Evolutionary conservation across 2,797 vertebrate genomes (phyloP).

Genomic region (Macropodus opercularis): DNA sequence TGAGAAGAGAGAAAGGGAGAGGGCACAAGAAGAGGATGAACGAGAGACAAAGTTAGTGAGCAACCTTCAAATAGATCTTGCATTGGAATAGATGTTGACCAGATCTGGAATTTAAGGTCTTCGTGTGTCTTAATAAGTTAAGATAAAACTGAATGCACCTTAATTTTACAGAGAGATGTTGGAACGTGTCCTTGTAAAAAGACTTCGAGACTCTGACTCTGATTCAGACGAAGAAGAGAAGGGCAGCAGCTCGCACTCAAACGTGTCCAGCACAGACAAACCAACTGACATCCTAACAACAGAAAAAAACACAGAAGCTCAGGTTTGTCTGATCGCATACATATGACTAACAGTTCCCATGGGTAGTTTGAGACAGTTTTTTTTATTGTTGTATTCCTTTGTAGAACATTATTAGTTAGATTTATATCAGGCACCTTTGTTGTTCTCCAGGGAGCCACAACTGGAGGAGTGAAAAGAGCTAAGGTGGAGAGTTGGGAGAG

Average conservation of each 20-base stretch:
- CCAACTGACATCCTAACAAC: constrained; percentile 79
- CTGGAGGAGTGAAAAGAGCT: constrained; percentile 74
- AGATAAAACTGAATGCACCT: not conserved
- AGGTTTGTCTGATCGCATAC: constrained; percentile 79
- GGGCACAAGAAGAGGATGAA: constrained; percentile 91
- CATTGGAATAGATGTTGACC: not conserved
- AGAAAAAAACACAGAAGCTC: constrained; percentile 54
- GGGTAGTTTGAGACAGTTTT: not conserved
- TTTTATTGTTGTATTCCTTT: not conserved
- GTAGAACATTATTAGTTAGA: not conserved
- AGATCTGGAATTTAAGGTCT: not conserved
- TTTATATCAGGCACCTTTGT: constrained; percentile 4
- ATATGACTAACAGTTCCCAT: not conserved
- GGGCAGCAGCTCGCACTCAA: constrained; percentile 55
- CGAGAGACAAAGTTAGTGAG: constrained; percentile 87
- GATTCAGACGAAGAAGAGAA: constrained; percentile 85
- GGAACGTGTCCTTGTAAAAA: constrained; percentile 83
- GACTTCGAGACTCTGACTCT: constrained; percentile 85
- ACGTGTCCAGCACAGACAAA: constrained; percentile 66
- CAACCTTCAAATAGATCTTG: not conserved
- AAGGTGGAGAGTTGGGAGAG: constrained; percentile 87
- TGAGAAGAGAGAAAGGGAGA: constrained; percentile 82
- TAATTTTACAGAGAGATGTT: constrained; percentile 83
- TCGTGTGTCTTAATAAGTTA: not conserved
- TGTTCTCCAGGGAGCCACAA: constrained; percentile 55